These are phyloP conservation scores for Anarhynchus alexandrinus DNA, from an alignment of 2,113 vertebrate genomes.

Conservation along the genomic window DNA sequence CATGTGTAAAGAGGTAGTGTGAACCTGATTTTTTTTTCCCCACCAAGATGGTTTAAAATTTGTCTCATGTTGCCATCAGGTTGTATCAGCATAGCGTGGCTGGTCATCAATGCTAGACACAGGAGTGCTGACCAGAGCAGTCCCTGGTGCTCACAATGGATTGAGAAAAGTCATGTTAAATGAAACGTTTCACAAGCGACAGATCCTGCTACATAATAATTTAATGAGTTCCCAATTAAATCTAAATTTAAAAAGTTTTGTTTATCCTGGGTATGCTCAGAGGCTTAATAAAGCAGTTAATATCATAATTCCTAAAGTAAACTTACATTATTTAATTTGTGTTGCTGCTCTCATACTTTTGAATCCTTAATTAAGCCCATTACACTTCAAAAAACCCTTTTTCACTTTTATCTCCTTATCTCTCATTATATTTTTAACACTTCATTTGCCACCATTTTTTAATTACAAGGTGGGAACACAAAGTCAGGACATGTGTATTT, in stretches of 20 bases:
- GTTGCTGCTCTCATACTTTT: not conserved
- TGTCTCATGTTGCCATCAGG: not conserved
- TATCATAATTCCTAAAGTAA: not conserved
- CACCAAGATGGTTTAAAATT: not conserved
- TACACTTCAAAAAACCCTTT: not conserved
- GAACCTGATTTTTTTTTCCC: not conserved
- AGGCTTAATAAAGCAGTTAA: not conserved
- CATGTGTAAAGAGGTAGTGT: not conserved
- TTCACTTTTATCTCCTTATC: not conserved
- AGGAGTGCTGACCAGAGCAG: not conserved
- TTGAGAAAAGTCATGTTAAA: not conserved
- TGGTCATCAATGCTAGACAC: not conserved
- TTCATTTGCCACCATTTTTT: not conserved
- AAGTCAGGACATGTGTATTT: not conserved
- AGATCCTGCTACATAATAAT: not conserved
- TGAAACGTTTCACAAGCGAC: not conserved
- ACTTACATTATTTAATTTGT: not conserved
- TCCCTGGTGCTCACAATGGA: not conserved
- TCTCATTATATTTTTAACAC: not conserved
- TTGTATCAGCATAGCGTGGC: not conserved
- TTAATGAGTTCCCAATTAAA: conserved; percentile 9
- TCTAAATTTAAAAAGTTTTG: not conserved
- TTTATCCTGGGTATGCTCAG: not conserved
- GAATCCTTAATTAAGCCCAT: not conserved
- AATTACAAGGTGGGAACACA: not conserved